Evolutionary conservation across 2,113 vertebrate species (phyloP).

Genomic region (Dasyurus viverrinus): DNA sequence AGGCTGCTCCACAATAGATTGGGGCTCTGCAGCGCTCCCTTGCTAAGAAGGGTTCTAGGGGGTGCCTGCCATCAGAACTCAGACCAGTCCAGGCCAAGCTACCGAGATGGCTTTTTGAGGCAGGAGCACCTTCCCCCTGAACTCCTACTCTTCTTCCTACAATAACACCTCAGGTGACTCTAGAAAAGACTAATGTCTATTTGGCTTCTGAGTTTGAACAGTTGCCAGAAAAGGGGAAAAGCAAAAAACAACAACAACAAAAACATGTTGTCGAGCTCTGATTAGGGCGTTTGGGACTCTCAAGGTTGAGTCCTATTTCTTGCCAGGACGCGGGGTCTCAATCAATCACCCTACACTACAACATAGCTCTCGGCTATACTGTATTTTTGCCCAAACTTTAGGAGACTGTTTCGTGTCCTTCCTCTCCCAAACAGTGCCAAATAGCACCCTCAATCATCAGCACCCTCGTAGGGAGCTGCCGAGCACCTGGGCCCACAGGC

Average conservation of each 20-base stretch:
- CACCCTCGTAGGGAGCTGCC: neutral
- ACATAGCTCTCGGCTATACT: neutral
- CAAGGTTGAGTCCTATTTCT: neutral
- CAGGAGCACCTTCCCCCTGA: neutral
- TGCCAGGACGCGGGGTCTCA: neutral
- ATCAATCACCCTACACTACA: neutral
- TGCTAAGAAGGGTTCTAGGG: conserved; percentile 45
- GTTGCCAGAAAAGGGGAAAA: neutral
- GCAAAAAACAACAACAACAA: too few relatives aligned
- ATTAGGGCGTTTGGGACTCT: neutral
- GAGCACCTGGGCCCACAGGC: too few relatives aligned
- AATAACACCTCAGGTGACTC: neutral
- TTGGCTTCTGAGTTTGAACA: conserved; percentile 31
- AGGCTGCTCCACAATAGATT: conserved; percentile 51
- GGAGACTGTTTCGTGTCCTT: neutral
- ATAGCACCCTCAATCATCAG: neutral
- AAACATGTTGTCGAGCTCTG: neutral
- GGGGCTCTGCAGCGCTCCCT: conserved; percentile 37
- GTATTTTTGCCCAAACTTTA: neutral
- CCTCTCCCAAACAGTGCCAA: too few relatives aligned
- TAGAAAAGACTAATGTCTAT: conserved; percentile 6
- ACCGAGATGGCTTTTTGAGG: neutral
- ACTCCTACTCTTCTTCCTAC: conserved; percentile 5
- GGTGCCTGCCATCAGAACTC: neutral
- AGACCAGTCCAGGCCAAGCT: neutral